These are phyloP conservation scores for Crocidura indochinensis DNA, from an alignment of 2,797 vertebrate genomes.

Conservation along the genomic window DNA sequence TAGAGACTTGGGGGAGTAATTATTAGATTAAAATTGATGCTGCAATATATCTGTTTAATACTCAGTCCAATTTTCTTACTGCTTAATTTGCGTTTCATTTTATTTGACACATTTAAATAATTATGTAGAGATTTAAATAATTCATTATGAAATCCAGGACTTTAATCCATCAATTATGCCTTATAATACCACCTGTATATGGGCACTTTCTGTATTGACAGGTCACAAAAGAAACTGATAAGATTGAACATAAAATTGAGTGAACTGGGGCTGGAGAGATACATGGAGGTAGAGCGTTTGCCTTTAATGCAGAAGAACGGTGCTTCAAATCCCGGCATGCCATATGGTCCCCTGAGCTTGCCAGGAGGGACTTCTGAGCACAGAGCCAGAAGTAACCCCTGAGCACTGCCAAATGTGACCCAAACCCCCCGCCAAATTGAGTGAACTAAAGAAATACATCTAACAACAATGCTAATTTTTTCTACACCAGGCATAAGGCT, in stretches of 20 bases:
- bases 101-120: background rate
- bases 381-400: no score
- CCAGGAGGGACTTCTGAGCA: no score
- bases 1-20: background rate
- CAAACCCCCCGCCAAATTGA: background rate
- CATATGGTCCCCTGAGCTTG: no score
- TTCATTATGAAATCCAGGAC: background rate
- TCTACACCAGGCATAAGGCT: background rate
- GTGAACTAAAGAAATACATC: slow-evolving; percentile 13
- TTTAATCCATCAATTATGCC: background rate
- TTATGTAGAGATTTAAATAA: background rate
- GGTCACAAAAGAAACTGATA: no score
- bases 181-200: slow-evolving; percentile 19
- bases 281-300: no score
- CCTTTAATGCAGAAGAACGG: no score
- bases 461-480: background rate
- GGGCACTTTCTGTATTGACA: slow-evolving; percentile 16
- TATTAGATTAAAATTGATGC: background rate
- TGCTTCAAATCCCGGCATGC: no score
- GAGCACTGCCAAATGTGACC: no score
- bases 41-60: background rate
- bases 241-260: slow-evolving; percentile 3
- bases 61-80: slow-evolving; percentile 10
- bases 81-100: slow-evolving; percentile 6
- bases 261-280: no score